Evolutionary conservation across 1,140 invertebrate species (phyloP).

Genomic region (Megathymus violae): DNA sequence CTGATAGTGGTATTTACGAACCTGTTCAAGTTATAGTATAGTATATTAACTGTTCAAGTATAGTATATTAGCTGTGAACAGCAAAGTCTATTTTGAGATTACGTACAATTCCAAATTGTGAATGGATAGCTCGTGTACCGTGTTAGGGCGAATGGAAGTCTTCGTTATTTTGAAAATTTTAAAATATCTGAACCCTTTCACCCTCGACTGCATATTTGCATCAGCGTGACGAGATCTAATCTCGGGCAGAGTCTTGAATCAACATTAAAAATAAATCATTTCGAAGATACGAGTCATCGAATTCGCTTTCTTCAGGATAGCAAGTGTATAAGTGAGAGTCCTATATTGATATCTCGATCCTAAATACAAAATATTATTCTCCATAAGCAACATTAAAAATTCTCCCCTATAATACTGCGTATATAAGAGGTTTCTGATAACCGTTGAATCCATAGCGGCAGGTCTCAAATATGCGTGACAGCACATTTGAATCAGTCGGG

Average conservation of each 20-base stretch:
- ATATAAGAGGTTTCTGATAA: neutral
- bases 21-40: too few relatives aligned
- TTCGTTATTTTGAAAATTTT: slow-evolving; percentile 6
- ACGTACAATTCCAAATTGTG: slow-evolving; percentile 6
- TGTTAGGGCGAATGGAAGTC: neutral
- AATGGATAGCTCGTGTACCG: slow-evolving; percentile 14
- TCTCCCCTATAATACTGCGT: neutral
- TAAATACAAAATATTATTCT: neutral
- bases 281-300: neutral
- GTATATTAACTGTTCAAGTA: too few relatives aligned
- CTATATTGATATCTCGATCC: neutral
- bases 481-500: slow-evolving; percentile 21
- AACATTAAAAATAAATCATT: slow-evolving; percentile 7
- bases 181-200: neutral
- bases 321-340: neutral
- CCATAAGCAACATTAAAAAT: neutral
- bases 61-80: too few relatives aligned
- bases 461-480: slow-evolving; percentile 40
- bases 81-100: neutral
- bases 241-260: neutral
- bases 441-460: neutral
- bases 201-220: slow-evolving; percentile 13
- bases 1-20: too few relatives aligned
- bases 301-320: neutral
- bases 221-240: neutral